Conservation (phyloP, 1,140 invertebrate genomes). For the Ruditapes philippinarum region DNA sequence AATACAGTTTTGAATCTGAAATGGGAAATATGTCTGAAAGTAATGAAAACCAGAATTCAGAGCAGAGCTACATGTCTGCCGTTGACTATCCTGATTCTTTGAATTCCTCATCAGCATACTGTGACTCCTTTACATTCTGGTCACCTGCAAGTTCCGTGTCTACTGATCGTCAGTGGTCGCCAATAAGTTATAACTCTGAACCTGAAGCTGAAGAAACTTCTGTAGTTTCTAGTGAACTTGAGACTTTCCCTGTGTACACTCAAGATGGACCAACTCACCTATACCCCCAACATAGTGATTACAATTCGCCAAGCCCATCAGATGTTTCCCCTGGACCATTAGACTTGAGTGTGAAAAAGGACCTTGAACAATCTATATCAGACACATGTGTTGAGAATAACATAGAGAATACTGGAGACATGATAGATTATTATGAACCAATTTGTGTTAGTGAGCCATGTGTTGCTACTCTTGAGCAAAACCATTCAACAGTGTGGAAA, state of each 20-base stretch:
- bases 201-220: not conserved
- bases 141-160: not conserved
- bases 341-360: not conserved
- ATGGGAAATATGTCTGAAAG: not conserved
- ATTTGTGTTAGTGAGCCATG: slow-evolving; percentile 5
- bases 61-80: not conserved
- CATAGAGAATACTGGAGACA: too few relatives aligned
- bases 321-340: not conserved
- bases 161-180: not conserved
- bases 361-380: not conserved
- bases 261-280: not conserved
- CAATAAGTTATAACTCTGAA: not conserved
- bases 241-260: slow-evolving; percentile 23
- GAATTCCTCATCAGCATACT: slow-evolving; percentile 12
- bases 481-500: slow-evolving; percentile 14
- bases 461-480: slow-evolving; percentile 1
- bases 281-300: not conserved
- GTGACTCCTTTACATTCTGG: not conserved
- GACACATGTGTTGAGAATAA: too few relatives aligned
- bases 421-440: not conserved
- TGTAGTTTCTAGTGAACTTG: not conserved
- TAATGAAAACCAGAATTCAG: not conserved
- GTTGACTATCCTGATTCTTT: slow-evolving; percentile 1
- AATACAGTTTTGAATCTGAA: not conserved
- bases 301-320: not conserved